These are phyloP conservation scores for Mus musculus DNA, from an alignment of 2,113 vertebrate genomes.

Conservation along the genomic window DNA sequence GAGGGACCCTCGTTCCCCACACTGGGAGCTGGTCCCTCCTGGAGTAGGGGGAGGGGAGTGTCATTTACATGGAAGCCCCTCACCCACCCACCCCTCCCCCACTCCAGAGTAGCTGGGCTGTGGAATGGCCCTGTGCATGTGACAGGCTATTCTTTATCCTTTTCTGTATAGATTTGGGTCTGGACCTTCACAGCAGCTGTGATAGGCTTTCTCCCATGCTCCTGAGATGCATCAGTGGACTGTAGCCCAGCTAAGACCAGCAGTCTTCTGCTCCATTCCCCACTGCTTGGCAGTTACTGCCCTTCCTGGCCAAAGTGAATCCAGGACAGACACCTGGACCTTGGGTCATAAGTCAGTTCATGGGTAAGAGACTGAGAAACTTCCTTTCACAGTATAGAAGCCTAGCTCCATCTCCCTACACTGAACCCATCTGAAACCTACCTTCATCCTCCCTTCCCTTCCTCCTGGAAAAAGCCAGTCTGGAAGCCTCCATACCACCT, in stretches of 20 bases:
- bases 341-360: slow-evolving; percentile 4
- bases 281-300: background rate
- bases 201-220: background rate
- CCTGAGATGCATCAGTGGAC: background rate
- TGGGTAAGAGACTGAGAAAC: background rate
- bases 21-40: background rate
- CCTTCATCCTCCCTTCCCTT: background rate
- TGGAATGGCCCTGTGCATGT: background rate
- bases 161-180: slow-evolving; percentile 34
- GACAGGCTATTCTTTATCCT: slow-evolving; percentile 24
- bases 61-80: background rate
- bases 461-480: background rate
- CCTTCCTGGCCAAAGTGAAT: background rate
- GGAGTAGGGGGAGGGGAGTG: background rate
- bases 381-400: background rate
- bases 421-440: background rate
- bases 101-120: background rate
- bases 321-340: background rate
- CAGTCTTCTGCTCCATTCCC: background rate
- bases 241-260: background rate
- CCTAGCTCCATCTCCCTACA: background rate
- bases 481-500: background rate
- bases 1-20: background rate
- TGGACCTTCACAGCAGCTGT: slow-evolving; percentile 19
- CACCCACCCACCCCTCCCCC: background rate